phyloP scores from a whole-genome alignment of 2,888 invertebrate genomes.

The Drosophila eohydei region DNA sequence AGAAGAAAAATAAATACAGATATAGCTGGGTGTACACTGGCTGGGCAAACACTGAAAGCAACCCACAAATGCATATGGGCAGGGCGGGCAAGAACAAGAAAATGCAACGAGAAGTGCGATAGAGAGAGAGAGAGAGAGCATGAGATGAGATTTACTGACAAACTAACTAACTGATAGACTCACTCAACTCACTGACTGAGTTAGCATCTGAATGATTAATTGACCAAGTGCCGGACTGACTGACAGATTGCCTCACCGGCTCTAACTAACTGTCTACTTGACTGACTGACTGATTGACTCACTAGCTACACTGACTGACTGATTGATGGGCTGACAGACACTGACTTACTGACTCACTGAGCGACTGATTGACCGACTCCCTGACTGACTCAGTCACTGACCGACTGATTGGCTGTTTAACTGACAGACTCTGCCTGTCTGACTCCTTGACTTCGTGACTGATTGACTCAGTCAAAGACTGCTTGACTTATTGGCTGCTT shows the following conservation, averaged over 20 bases:
- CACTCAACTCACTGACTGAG: neutral
- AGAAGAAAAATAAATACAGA: conserved; percentile 2
- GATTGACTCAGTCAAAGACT: neutral
- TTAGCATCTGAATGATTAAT: neutral
- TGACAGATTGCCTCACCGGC: neutral
- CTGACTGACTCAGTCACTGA: neutral
- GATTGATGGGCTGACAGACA: neutral
- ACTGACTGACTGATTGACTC: neutral
- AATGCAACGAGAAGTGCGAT: neutral
- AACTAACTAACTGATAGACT: conserved; percentile 9
- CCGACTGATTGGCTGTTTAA: neutral
- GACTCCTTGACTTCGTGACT: neutral
- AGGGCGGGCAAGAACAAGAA: conserved; percentile 1
- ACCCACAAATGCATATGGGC: conserved; percentile 12
- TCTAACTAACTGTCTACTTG: neutral
- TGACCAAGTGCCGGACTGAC: neutral
- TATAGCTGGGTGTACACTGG: conserved; percentile 1
- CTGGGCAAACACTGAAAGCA: neutral
- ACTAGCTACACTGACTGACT: neutral
- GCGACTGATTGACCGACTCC: neutral
- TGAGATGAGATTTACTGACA: conserved; percentile 4
- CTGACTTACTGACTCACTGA: neutral
- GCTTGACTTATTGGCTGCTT: neutral
- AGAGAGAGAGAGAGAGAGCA: too few relatives aligned
- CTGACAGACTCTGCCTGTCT: neutral